A percentile compares a stretch with the other conserved stretches of the same genome.
Evolutionary conservation across 2,888 invertebrate species (phyloP).

Genomic region (Petrolisthes cinctipes): DNA sequence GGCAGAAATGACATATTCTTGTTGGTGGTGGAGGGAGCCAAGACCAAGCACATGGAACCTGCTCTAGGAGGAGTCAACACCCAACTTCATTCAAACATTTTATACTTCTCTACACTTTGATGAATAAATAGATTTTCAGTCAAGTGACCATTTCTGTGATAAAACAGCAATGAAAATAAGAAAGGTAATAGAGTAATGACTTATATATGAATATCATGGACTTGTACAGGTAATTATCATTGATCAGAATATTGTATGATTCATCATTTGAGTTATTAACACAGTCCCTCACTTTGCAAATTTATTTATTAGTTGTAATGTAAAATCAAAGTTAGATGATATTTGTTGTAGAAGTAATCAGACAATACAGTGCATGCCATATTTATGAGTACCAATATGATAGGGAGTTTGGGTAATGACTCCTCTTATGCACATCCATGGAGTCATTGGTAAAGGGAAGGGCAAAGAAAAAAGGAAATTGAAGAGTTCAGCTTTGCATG

Average conservation of each 20-base stretch:
- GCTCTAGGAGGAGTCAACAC: neutral
- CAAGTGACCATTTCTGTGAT: too few relatives aligned
- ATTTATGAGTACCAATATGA: neutral
- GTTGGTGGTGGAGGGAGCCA: slow-evolving; percentile 56
- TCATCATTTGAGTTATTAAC: too few relatives aligned
- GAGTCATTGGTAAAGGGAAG: slow-evolving; percentile 47
- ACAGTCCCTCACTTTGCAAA: too few relatives aligned
- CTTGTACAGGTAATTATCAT: too few relatives aligned
- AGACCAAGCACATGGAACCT: neutral
- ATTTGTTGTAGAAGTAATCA: too few relatives aligned
- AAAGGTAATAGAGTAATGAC: too few relatives aligned
- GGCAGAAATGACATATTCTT: slow-evolving; percentile 66
- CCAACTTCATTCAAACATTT: neutral
- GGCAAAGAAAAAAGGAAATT: slow-evolving; percentile 29
- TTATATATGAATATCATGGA: too few relatives aligned
- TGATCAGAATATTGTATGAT: too few relatives aligned
- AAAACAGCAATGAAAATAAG: too few relatives aligned
- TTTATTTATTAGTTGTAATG: too few relatives aligned
- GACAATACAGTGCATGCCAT: too few relatives aligned
- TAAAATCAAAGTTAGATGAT: too few relatives aligned
- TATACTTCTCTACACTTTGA: neutral
- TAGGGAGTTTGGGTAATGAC: neutral
- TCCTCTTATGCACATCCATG: slow-evolving; percentile 36
- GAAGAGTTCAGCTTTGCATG: slow-evolving; percentile 40
- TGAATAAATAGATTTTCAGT: neutral